Conservation (phyloP, 2,797 vertebrate species). For the Artibeus jamaicensis region DNA sequence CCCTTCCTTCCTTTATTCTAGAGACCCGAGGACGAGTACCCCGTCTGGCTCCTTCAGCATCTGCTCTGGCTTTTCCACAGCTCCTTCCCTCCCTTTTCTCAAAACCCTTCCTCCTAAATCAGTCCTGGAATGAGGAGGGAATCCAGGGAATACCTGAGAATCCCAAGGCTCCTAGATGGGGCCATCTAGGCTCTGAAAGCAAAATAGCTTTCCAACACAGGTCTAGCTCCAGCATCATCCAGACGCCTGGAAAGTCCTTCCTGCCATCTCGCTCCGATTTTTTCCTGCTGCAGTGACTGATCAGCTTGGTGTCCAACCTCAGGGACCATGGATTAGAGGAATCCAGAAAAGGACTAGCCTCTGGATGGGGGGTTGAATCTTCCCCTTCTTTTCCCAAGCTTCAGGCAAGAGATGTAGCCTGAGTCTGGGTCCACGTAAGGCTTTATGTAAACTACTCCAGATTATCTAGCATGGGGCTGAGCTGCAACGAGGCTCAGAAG, state of each 20-base stretch:
- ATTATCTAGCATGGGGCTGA: neutral
- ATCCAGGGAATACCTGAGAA: neutral
- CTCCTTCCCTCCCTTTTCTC: neutral
- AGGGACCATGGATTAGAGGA: neutral
- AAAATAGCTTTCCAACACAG: neutral
- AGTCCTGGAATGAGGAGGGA: neutral
- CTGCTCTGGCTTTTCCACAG: neutral
- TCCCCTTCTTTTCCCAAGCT: neutral
- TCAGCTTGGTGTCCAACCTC: neutral
- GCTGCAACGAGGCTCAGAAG: neutral
- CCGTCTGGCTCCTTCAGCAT: neutral
- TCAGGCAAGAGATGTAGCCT: neutral
- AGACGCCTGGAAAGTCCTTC: neutral
- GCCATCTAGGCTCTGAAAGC: constrained; percentile 1
- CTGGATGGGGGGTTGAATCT: neutral
- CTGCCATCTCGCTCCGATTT: neutral
- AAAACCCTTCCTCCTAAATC: neutral
- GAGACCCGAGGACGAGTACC: neutral
- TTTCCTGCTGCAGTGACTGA: neutral
- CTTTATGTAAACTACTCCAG: neutral
- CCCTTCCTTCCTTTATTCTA: neutral
- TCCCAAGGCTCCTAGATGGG: neutral
- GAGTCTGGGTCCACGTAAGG: neutral
- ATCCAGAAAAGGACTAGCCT: neutral
- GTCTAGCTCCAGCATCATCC: neutral